These are phyloP conservation scores for Silvanus unidentatus DNA, from an alignment of 2,888 invertebrate genomes.

Conservation along the genomic window DNA sequence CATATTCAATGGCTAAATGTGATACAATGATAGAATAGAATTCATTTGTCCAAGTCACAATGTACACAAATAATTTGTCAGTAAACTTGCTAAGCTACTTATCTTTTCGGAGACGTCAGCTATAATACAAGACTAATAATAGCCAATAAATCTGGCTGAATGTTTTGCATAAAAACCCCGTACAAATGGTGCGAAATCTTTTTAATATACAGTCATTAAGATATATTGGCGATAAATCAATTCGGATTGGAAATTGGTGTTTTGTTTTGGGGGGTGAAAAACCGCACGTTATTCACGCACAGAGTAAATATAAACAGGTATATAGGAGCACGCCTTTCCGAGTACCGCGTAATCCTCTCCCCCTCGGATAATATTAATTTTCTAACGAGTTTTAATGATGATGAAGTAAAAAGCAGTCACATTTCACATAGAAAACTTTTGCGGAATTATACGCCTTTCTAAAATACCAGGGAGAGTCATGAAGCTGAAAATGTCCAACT, in stretches of 20 bases:
- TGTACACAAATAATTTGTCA: constrained; percentile 28
- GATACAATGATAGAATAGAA: constrained; percentile 17
- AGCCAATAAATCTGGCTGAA: constrained; percentile 15
- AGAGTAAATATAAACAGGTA: no score
- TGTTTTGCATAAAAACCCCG: constrained; percentile 6
- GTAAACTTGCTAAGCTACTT: constrained; percentile 25
- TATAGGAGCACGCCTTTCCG: no score
- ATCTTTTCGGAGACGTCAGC: constrained; percentile 22
- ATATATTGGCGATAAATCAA: no score
- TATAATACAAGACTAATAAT: constrained; percentile 23
- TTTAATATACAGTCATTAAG: no score
- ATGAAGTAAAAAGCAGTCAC: not conserved
- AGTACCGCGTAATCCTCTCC: no score
- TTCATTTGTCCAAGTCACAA: constrained; percentile 23
- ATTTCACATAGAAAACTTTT: not conserved
- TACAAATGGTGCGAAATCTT: no score
- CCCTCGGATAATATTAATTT: no score
- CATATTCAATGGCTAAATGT: no score
- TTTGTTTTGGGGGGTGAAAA: no score
- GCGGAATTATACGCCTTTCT: not conserved
- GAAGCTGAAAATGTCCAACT: constrained; percentile 5
- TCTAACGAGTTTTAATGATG: not conserved
- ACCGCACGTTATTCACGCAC: no score
- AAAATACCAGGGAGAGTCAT: constrained; percentile 4
- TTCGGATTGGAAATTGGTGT: no score